Evolutionary conservation across 2,797 vertebrate genomes (phyloP).

Genomic region (Labroides dimidiatus): DNA sequence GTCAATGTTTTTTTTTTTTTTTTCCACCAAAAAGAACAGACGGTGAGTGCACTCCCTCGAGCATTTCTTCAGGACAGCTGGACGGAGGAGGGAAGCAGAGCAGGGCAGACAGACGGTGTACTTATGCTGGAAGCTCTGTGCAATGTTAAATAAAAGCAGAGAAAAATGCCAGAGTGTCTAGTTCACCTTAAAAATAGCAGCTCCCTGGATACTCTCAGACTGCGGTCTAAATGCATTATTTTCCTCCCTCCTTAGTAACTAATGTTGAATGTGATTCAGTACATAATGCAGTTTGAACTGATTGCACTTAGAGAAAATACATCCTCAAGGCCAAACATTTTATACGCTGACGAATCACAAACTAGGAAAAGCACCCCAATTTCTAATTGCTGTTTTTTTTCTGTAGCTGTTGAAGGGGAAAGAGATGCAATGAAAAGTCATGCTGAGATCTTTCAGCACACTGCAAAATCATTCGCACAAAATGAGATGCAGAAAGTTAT

Average conservation of each 20-base stretch:
- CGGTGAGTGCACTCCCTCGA: constrained; percentile 27
- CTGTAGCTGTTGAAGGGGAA: constrained; percentile 27
- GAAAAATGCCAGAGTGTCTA: constrained; percentile 13
- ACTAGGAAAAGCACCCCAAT: constrained; percentile 36
- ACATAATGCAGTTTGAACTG: constrained; percentile 26
- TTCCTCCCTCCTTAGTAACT: not conserved
- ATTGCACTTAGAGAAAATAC: constrained; percentile 28
- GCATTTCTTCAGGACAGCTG: constrained; percentile 45
- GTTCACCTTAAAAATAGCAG: constrained; percentile 10
- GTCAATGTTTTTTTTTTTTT: constrained; percentile 23
- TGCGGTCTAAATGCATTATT: constrained; percentile 6
- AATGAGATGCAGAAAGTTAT: constrained; percentile 59
- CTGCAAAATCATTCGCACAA: constrained; percentile 57
- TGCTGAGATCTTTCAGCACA: constrained; percentile 44
- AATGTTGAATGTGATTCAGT: constrained; percentile 15
- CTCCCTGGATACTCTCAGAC: constrained; percentile 1
- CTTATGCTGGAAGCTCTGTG: constrained; percentile 14
- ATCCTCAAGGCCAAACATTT: constrained; percentile 8
- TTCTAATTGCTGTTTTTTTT: constrained; percentile 39
- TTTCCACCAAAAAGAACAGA: constrained; percentile 42
- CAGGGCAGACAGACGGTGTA: constrained; percentile 18
- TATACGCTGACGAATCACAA: constrained; percentile 22
- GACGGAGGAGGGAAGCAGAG: constrained; percentile 31
- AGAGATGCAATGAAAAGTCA: constrained; percentile 36
- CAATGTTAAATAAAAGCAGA: constrained; percentile 21